Evolutionary conservation across 2,113 vertebrate genomes (phyloP).

Genomic region (Cyanoderma ruficeps): DNA sequence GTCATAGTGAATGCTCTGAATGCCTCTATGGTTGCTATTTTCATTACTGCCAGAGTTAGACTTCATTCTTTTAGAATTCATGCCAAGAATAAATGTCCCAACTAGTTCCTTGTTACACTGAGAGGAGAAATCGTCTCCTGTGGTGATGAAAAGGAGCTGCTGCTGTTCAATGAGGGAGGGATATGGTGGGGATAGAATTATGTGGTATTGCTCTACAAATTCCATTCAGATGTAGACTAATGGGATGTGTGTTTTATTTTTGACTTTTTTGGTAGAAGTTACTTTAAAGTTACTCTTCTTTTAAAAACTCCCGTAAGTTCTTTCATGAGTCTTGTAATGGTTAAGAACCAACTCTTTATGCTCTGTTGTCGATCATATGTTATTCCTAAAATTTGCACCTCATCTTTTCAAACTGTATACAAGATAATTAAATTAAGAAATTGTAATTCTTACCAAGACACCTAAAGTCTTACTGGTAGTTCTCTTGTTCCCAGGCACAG

Average conservation of each 20-base stretch:
- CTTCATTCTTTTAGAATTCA: constrained; percentile 50
- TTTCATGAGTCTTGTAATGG: not conserved
- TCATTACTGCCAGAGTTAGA: constrained; percentile 58
- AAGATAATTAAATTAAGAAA: not conserved
- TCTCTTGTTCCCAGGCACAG: not conserved
- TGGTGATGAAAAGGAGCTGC: constrained; percentile 51
- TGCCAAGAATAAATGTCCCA: constrained; percentile 60
- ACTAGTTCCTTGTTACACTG: constrained; percentile 53
- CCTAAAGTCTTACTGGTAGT: not conserved
- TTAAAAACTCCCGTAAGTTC: not conserved
- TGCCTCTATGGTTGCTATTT: constrained; percentile 64
- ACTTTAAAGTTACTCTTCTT: not conserved
- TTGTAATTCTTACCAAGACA: not conserved
- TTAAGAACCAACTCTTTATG: not conserved
- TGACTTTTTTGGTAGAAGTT: not conserved
- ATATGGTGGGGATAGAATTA: not conserved
- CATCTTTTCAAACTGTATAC: not conserved
- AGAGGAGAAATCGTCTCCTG: constrained; percentile 56
- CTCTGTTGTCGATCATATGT: not conserved
- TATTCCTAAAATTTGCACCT: not conserved
- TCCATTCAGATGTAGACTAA: not conserved
- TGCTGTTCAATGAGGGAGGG: not conserved
- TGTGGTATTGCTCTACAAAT: not conserved
- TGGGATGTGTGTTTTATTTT: not conserved
- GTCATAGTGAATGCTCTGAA: constrained; percentile 54